Evolutionary conservation across 2,888 invertebrate genomes (phyloP).

Genomic region (Phyllotreta cruciferae): DNA sequence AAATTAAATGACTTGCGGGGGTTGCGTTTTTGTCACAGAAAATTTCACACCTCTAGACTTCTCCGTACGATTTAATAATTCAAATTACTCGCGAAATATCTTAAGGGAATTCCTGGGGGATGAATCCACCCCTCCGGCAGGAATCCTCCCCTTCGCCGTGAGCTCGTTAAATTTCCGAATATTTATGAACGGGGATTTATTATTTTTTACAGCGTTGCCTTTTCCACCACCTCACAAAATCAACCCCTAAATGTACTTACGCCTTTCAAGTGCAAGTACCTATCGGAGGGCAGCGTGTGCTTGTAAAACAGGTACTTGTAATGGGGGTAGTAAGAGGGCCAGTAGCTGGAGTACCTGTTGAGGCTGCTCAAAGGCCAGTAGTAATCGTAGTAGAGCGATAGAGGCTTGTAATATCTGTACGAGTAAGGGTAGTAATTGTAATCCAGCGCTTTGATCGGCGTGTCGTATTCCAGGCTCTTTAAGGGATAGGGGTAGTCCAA

Average conservation of each 20-base stretch:
- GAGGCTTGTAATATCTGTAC: constrained; percentile 46
- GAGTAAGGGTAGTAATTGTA: constrained; percentile 46
- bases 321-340: constrained; percentile 46
- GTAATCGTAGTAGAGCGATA: constrained; percentile 48
- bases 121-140: too few relatives aligned
- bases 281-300: constrained; percentile 48
- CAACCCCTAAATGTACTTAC: constrained; percentile 42
- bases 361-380: constrained; percentile 48
- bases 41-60: constrained; percentile 2
- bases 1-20: constrained; percentile 31
- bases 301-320: constrained; percentile 48
- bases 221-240: not conserved
- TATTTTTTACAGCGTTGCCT: not conserved
- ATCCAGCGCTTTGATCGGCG: constrained; percentile 40
- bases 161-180: too few relatives aligned
- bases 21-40: constrained; percentile 22
- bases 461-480: constrained; percentile 40
- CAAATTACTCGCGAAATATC: too few relatives aligned
- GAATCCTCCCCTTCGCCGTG: too few relatives aligned
- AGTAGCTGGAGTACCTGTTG: constrained; percentile 45
- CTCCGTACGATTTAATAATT: too few relatives aligned
- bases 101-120: too few relatives aligned
- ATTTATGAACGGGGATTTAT: not conserved
- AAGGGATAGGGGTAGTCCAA: constrained; percentile 42
- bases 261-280: constrained; percentile 47